A percentile compares a stretch with the other conserved stretches of the same genome.
These are phyloP conservation scores for Phycodurus eques DNA, from an alignment of 2,113 vertebrate genomes.

Conservation along the genomic window DNA sequence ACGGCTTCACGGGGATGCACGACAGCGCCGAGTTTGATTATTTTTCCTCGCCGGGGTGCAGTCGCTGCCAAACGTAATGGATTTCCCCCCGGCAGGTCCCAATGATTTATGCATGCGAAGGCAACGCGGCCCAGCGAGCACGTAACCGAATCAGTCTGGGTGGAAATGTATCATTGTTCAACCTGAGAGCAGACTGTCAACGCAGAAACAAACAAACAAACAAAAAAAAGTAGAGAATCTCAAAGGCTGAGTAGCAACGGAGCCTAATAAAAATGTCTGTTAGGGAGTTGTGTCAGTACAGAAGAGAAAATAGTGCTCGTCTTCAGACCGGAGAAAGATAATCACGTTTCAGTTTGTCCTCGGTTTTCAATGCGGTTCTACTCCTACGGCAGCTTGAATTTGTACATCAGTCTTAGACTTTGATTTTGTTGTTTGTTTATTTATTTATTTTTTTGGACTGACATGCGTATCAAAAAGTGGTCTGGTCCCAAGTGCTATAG, in stretches of 20 bases:
- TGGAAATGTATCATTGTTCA: constrained; percentile 37
- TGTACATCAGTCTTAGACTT: background rate
- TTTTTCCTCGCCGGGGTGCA: constrained; percentile 30
- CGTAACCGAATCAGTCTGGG: constrained; percentile 38
- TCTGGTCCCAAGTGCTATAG: too few relatives aligned
- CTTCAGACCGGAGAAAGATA: background rate
- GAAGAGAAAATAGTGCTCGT: background rate
- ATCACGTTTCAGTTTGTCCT: background rate
- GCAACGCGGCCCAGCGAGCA: constrained; percentile 44
- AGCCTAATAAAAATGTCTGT: constrained; percentile 16
- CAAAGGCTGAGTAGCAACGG: constrained; percentile 10
- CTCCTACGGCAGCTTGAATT: background rate
- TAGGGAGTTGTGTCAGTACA: background rate
- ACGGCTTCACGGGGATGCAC: constrained; percentile 35
- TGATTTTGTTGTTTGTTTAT: background rate
- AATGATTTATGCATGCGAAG: constrained; percentile 55
- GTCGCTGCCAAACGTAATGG: constrained; percentile 42
- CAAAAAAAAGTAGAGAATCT: constrained; percentile 11
- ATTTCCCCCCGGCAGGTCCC: constrained; percentile 34
- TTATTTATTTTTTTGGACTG: too few relatives aligned
- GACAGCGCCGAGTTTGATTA: constrained; percentile 45
- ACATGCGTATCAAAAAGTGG: too few relatives aligned
- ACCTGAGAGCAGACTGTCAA: constrained; percentile 16
- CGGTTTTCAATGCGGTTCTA: background rate
- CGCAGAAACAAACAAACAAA: constrained; percentile 6